Conservation (phyloP, 1,140 invertebrate species). For the Ips typographus region DNA sequence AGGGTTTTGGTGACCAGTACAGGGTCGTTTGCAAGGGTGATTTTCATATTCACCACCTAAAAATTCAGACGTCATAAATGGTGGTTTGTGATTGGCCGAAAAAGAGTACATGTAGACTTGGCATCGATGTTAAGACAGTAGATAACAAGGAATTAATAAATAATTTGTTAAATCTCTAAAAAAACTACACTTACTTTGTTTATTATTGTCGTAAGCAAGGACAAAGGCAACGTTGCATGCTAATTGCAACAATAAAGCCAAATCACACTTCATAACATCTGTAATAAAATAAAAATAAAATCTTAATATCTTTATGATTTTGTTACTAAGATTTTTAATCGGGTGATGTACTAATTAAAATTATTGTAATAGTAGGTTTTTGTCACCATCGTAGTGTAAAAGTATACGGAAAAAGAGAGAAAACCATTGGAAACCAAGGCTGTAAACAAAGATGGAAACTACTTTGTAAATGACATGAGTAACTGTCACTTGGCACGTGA, state of each 20-base stretch:
- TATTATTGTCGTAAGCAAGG: slow-evolving; percentile 12
- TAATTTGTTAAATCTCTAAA: neutral
- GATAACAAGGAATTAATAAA: neutral
- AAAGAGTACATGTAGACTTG: neutral
- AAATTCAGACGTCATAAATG: slow-evolving; percentile 21
- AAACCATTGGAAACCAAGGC: too few species aligned
- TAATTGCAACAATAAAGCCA: neutral
- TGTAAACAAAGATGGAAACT: too few species aligned
- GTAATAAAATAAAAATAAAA: too few species aligned
- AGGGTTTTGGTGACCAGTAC: slow-evolving; percentile 56
- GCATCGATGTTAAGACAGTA: slow-evolving; percentile 1
- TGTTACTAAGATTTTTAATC: too few species aligned
- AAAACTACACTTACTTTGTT: slow-evolving; percentile 2
- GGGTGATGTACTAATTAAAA: too few species aligned
- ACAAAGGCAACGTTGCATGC: neutral
- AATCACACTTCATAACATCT: too few species aligned
- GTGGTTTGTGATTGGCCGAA: neutral
- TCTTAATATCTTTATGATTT: too few species aligned
- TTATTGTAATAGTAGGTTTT: too few species aligned
- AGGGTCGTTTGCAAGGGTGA: slow-evolving; percentile 59
- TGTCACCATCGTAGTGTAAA: too few species aligned
- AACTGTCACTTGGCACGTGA: too few species aligned
- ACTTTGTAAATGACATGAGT: too few species aligned
- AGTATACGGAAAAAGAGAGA: too few species aligned
- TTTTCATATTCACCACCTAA: slow-evolving; percentile 36